Conservation (phyloP, 2,113 vertebrate species). For the Poeciliopsis turrubarensis region DNA sequence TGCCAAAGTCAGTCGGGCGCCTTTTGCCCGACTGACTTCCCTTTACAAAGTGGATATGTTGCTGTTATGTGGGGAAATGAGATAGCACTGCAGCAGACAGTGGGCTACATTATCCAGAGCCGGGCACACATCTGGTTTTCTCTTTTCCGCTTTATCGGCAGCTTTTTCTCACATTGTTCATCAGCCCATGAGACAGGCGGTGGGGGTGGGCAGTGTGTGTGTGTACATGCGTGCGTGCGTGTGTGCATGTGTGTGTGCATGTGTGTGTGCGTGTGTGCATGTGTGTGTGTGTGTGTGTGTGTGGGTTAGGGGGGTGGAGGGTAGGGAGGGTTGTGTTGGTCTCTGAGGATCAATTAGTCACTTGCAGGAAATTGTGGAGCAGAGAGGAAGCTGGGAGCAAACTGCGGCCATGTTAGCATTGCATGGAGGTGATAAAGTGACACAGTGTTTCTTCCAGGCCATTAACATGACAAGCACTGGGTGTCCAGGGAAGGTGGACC, state of each 20-base stretch:
- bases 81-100: slow-evolving; percentile 70
- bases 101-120: slow-evolving; percentile 58
- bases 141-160: slow-evolving; percentile 60
- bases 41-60: slow-evolving; percentile 74
- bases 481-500: slow-evolving; percentile 61
- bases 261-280: too few species aligned
- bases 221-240: too few species aligned
- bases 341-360: slow-evolving; percentile 81
- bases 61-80: slow-evolving; percentile 76
- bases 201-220: too few species aligned
- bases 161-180: slow-evolving; percentile 73
- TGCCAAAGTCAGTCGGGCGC: slow-evolving; percentile 64
- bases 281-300: too few species aligned
- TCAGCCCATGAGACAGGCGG: slow-evolving; percentile 59
- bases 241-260: too few species aligned
- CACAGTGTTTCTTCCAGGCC: slow-evolving; percentile 66
- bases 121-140: slow-evolving; percentile 39
- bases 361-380: slow-evolving; percentile 60
- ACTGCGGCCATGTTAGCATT: slow-evolving; percentile 52
- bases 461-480: slow-evolving; percentile 68
- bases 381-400: slow-evolving; percentile 65
- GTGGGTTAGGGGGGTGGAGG: too few species aligned
- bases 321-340: slow-evolving; percentile 5
- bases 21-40: slow-evolving; percentile 71
- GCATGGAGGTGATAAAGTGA: slow-evolving; percentile 66